Evolutionary conservation across 2,797 vertebrate genomes (phyloP), one percentile per base, ranked within the genome.

Genomic region (Lithobates pipiens): DNA sequence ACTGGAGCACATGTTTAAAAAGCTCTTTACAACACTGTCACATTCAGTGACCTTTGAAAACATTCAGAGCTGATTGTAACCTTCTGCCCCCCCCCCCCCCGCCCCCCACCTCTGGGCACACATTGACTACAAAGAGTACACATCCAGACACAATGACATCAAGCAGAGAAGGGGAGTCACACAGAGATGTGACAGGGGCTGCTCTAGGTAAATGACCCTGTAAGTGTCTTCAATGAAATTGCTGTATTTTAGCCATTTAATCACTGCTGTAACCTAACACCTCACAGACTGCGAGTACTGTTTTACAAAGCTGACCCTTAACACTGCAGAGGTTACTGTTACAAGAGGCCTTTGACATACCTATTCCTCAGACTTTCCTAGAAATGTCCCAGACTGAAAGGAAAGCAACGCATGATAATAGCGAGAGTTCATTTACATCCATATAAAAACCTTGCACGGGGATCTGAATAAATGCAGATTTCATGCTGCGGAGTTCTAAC

Each of bases 391-490:
- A 29, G 70, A 74, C 36, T 29, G 69, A 65, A 29, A 5, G 80
- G 50, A 18, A 65, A 63, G 72, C 32, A 74, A 65, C 0, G 39
- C 61, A 75, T 83, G 81, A 67, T 76, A 70, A 70, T 69, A 57
- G 82, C 54, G 69, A 71, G 54, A 63, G 32, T 68, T 87, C 50
- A 70, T 84, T 57, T 54, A 32, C 80, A 76, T 42, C 25, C 71
- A 61, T 70, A 36, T n/a, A 68, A 75, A 54, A 78, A 79, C 11
- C 2, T 7, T 50, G 27, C 15, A 32, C 10, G 50, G 69, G 44
- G 61, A 78, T 74, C 27, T 78, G 61, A 87, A 79, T 67, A 79
- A 83, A 87, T 75, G 80, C 70, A 69, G 76, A 75, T 83, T 84
- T 83, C 76, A 83, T 36, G 76, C 80, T 73, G 72, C 50, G 85